A percentile compares a stretch with the other conserved stretches of the same genome.
Conservation (phyloP, 2,113 vertebrate genomes). For the Scolopax mira region DNA sequence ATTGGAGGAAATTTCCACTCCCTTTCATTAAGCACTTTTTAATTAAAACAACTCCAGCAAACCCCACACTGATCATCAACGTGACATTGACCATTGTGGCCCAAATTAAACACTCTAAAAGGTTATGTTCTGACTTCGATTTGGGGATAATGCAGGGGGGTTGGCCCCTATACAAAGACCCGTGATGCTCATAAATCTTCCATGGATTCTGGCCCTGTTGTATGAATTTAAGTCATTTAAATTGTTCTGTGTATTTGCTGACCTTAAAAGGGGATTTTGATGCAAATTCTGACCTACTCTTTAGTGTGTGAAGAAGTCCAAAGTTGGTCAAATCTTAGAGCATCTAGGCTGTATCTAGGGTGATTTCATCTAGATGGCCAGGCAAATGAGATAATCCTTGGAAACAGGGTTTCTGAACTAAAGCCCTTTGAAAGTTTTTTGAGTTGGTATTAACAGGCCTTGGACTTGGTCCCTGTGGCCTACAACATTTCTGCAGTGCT, state of each 20-base stretch:
- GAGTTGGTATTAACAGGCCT: neutral
- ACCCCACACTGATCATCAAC: no score
- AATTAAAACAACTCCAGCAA: neutral
- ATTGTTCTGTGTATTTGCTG: neutral
- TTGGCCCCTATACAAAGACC: neutral
- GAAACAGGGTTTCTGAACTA: neutral
- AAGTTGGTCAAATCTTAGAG: neutral
- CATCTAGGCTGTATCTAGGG: neutral
- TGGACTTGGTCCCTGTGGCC: neutral
- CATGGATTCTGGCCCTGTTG: neutral
- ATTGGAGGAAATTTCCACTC: neutral
- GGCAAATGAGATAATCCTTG: neutral
- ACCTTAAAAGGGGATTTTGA: slow-evolving; percentile 29
- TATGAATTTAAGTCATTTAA: neutral
- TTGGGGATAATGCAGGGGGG: neutral
- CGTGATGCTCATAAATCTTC: neutral
- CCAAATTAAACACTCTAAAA: neutral
- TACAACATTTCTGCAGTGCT: neutral
- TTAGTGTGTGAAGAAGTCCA: neutral
- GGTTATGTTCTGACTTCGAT: neutral
- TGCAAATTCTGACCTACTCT: slow-evolving; percentile 40
- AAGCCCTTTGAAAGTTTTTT: neutral
- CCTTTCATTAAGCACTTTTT: neutral
- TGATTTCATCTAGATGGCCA: neutral
- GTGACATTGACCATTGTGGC: no score